Percentiles rank a stretch among this genome's conserved stretches.
phyloP scores from a whole-genome alignment of 1,140 invertebrate species.

The Macrotrachela quadricornifera region DNA sequence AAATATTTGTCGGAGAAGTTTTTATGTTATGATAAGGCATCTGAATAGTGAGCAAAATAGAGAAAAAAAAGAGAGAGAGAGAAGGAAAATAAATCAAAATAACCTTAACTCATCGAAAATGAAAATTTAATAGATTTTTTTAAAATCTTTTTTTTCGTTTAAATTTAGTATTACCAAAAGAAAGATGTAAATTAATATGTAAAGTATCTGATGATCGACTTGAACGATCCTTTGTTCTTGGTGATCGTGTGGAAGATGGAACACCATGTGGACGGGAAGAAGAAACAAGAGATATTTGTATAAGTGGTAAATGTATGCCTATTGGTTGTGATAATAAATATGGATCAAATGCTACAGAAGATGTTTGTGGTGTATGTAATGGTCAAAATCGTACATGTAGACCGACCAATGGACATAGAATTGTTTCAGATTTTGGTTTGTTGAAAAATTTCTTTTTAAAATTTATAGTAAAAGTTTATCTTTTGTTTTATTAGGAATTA shows the following conservation, averaged over 20 bases:
- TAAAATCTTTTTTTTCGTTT: too few relatives aligned
- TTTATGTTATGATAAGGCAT: too few relatives aligned
- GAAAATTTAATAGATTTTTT: too few relatives aligned
- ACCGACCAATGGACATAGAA: slow-evolving; percentile 41
- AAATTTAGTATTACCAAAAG: background rate
- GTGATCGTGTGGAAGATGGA: slow-evolving; percentile 60
- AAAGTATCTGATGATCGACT: background rate
- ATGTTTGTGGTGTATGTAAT: slow-evolving; percentile 65
- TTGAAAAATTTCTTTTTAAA: background rate
- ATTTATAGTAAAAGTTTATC: background rate
- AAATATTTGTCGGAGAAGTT: too few relatives aligned
- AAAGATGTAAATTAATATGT: slow-evolving; percentile 6
- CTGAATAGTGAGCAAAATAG: too few relatives aligned
- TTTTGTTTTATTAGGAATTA: too few relatives aligned
- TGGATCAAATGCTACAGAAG: slow-evolving; percentile 47
- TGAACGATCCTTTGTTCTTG: slow-evolving; percentile 23
- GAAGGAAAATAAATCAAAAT: too few relatives aligned
- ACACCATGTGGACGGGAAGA: slow-evolving; percentile 53
- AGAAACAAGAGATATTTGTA: slow-evolving; percentile 51
- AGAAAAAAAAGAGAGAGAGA: too few relatives aligned
- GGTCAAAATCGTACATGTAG: slow-evolving; percentile 62
- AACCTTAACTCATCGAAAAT: too few relatives aligned
- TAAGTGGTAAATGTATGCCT: slow-evolving; percentile 55
- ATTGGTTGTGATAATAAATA: slow-evolving; percentile 69
- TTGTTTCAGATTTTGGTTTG: slow-evolving; percentile 12